phyloP scores from a whole-genome alignment of 1,140 invertebrate genomes.

The Rhyacophila brunnea region DNA sequence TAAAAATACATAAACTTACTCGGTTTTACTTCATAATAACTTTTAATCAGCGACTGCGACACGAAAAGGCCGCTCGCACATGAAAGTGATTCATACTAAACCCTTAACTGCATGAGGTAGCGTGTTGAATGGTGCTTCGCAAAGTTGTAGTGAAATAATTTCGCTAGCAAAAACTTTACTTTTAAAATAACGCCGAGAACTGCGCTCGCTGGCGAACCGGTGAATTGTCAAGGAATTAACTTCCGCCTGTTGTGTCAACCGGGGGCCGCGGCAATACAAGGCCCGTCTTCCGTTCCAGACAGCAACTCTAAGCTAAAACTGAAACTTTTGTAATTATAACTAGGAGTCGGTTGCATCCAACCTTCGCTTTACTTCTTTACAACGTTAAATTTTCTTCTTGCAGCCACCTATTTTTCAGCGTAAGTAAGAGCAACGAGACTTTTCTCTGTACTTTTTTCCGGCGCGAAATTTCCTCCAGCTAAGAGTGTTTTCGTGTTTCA shows the following conservation, averaged over 20 bases:
- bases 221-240: constrained; percentile 17
- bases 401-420: constrained; percentile 3
- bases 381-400: constrained; percentile 7
- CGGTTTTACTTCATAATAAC: too few species aligned
- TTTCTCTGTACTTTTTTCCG: constrained; percentile 9
- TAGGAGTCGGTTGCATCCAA: constrained; percentile 18
- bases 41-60: too few species aligned
- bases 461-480: constrained; percentile 14
- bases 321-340: constrained; percentile 32
- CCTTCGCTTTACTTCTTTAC: constrained; percentile 5
- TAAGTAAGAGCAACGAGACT: background rate
- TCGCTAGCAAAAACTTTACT: constrained; percentile 19
- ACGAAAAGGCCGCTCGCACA: too few species aligned
- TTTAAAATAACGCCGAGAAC: constrained; percentile 12
- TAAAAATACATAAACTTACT: too few species aligned
- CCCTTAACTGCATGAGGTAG: too few species aligned
- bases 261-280: constrained; percentile 2
- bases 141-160: background rate
- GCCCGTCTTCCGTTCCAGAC: constrained; percentile 6
- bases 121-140: too few species aligned
- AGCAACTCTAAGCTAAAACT: constrained; percentile 4
- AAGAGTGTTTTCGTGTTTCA: constrained; percentile 30
- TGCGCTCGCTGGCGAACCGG: background rate
- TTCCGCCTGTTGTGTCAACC: constrained; percentile 16
- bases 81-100: too few species aligned